phyloP scores from a whole-genome alignment of 2,797 vertebrate genomes.

The Pteronotus mesoamericanus region DNA sequence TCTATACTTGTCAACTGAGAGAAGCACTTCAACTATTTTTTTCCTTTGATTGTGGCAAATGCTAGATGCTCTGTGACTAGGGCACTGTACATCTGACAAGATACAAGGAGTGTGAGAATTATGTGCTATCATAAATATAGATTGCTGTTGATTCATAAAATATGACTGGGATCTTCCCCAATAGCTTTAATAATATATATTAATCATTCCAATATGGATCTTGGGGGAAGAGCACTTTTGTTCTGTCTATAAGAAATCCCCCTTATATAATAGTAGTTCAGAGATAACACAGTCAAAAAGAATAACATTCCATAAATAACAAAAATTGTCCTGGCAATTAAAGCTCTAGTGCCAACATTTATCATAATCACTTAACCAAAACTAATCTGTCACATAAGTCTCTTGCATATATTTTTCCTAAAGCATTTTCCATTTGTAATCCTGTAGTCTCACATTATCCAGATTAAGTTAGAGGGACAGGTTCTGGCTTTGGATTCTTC shows the following conservation, averaged over 20 bases:
- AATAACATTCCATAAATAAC: slow-evolving; percentile 9
- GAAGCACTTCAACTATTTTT: not conserved
- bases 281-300: not conserved
- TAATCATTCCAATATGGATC: slow-evolving; percentile 37
- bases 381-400: not conserved
- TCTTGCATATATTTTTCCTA: not conserved
- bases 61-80: not conserved
- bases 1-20: not conserved
- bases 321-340: not conserved
- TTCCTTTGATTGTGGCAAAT: not conserved
- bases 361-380: slow-evolving; percentile 15
- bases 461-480: not conserved
- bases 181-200: slow-evolving; percentile 8
- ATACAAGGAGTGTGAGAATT: not conserved
- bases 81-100: not conserved
- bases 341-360: not conserved
- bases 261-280: not conserved
- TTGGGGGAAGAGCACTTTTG: not conserved
- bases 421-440: slow-evolving; percentile 21
- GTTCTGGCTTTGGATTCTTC: not conserved
- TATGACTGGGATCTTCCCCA: not conserved
- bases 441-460: not conserved
- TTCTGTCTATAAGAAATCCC: not conserved
- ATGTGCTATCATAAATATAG: not conserved
- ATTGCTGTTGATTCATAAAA: slow-evolving; percentile 14